Evolutionary conservation across 1,140 invertebrate species (phyloP).

Genomic region (Pseudobourletiella spinata): DNA sequence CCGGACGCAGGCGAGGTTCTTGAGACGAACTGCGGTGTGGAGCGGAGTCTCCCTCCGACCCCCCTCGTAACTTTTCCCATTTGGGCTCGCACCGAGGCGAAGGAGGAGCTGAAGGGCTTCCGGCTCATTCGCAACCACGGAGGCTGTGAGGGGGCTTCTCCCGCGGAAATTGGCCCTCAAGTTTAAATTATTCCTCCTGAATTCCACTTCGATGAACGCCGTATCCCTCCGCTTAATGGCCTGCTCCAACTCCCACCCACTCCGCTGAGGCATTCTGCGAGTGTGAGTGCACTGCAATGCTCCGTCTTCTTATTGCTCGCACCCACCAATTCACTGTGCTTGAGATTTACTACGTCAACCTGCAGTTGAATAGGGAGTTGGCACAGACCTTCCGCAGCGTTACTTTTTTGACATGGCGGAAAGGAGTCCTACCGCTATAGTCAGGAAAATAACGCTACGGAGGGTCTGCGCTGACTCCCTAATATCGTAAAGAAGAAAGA

Average conservation of each 20-base stretch:
- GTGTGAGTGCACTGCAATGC: no score
- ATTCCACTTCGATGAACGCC: no score
- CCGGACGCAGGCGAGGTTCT: conserved; percentile 14
- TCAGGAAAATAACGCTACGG: no score
- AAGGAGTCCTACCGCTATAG: no score
- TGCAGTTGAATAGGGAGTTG: no score
- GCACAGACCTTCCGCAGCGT: no score
- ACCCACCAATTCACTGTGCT: neutral
- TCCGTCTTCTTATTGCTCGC: no score
- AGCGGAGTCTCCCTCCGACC: conserved; percentile 29
- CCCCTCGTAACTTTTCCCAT: conserved; percentile 28
- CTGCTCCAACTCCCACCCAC: conserved; percentile 20
- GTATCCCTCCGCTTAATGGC: no score
- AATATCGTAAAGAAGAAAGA: no score
- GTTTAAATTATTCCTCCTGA: conserved; percentile 9
- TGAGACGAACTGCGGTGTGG: conserved; percentile 24
- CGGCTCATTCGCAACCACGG: conserved; percentile 6
- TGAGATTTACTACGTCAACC: no score
- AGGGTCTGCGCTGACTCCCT: no score
- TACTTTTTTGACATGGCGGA: no score
- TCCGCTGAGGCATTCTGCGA: neutral
- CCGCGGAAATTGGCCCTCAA: conserved; percentile 17
- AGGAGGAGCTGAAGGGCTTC: conserved; percentile 23
- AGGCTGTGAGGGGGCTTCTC: conserved; percentile 22
- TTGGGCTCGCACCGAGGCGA: conserved; percentile 25